A percentile compares a stretch with the other conserved stretches of the same genome.
Conservation (phyloP, 2,888 invertebrate genomes). For the Acanthoscelides obtectus region DNA sequence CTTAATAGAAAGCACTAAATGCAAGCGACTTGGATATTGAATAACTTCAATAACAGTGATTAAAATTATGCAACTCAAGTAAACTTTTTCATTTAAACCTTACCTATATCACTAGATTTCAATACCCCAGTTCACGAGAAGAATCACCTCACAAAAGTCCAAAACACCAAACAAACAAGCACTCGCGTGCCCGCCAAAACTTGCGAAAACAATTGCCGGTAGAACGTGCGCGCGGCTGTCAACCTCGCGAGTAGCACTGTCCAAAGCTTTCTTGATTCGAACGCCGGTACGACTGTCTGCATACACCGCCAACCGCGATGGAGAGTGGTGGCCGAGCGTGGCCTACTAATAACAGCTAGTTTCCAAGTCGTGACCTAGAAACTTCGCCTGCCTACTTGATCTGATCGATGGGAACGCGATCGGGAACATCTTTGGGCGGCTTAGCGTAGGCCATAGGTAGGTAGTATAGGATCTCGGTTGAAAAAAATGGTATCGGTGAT, state of each 20-base stretch:
- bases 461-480: background rate
- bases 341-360: background rate
- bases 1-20: too few relatives aligned
- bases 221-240: background rate
- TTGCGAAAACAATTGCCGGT: background rate
- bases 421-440: background rate
- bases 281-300: background rate
- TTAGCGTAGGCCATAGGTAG: background rate
- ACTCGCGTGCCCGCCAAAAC: background rate
- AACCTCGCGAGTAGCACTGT: background rate
- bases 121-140: background rate
- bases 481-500: too few relatives aligned
- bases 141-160: background rate
- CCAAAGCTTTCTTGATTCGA: background rate
- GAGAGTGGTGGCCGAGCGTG: background rate
- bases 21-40: too few relatives aligned
- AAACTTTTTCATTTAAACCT: background rate
- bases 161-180: background rate
- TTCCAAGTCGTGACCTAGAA: background rate
- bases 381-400: background rate
- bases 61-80: too few relatives aligned
- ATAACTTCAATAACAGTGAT: too few relatives aligned
- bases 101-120: background rate
- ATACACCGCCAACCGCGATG: background rate
- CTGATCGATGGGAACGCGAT: background rate